phyloP scores from a whole-genome alignment of 2,797 vertebrate genomes.

The Uromys caudimaculatus region DNA sequence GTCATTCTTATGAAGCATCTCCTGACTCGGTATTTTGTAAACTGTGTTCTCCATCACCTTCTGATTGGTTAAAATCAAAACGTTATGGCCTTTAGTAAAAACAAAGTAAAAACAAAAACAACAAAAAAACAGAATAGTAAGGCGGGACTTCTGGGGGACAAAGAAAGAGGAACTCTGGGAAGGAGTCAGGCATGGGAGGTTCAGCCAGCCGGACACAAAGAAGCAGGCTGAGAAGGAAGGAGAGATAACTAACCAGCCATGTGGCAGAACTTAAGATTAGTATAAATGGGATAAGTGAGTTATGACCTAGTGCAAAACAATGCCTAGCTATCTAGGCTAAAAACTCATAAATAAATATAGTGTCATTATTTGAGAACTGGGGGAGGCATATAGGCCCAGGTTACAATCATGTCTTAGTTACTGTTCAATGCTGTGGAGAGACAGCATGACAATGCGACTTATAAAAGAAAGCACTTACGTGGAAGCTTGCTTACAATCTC shows the following conservation, averaged over 20 bases:
- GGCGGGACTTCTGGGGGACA: background rate
- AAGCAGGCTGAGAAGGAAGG: background rate
- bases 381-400: background rate
- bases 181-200: background rate
- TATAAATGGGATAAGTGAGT: background rate
- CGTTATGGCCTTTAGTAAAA: background rate
- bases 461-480: background rate
- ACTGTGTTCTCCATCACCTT: background rate
- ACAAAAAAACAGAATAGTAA: background rate
- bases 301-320: background rate
- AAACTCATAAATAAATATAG: background rate
- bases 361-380: background rate
- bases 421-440: background rate
- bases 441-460: background rate
- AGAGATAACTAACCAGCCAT: background rate
- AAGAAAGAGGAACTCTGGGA: background rate
- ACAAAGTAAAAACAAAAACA: too few species aligned
- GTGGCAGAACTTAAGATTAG: background rate
- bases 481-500: background rate
- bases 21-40: background rate
- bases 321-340: background rate
- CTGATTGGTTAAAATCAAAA: background rate
- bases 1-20: background rate
- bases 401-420: background rate
- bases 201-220: background rate